Base-by-base conservation (phyloP, 2,797 vertebrate genomes). In the Parambassis ranga region DNA sequence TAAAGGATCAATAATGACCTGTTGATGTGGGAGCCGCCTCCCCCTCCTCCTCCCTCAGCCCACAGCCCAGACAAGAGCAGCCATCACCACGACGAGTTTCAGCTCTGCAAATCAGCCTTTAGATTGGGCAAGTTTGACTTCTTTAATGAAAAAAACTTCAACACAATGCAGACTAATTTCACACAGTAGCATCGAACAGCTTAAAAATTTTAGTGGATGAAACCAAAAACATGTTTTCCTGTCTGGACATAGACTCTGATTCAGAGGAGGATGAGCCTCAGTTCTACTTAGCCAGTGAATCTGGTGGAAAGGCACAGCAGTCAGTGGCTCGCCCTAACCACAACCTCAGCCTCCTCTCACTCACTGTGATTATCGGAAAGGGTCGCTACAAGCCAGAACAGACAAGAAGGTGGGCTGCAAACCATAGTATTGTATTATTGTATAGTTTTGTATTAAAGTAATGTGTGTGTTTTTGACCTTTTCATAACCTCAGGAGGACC, bases 1-100 rank as follows among this genome's bases (percentile, higher is more conserved):
- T 14, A 55, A 64, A 97, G 95, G 89, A 93, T 97, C 81, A 96
- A 95, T 85, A 96, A 96, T n/a, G 95, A 96, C 81, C 92, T 98
- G 47, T 82, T 98, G 88, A 94, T 97, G 94, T 98, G 95, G 94
- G 96, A 96, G 82, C 93, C 94, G 0, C 91, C 90, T 4, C 86
- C 87, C 8, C 67, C 92, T 56, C 84, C 91, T 64, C 84, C 88
- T n/a, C 72, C 79, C n/a, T 82, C 66, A 4, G 60, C 61, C 35
- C 52, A 78, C n/a, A 65, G 78, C 47, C 64, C 81, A 11, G 43
- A 81, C 35, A 72, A 81, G 52, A 23, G 53, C 36, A 72, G 58
- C 49, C 68, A 65, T 62, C 78, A 66, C 33, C 85, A 89, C 4
- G 89, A 88, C 16, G 90, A 90, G 60, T 96, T 96, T 82, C 93